Conservation (phyloP, 1,140 invertebrate genomes). For the Sipha flava region DNA sequence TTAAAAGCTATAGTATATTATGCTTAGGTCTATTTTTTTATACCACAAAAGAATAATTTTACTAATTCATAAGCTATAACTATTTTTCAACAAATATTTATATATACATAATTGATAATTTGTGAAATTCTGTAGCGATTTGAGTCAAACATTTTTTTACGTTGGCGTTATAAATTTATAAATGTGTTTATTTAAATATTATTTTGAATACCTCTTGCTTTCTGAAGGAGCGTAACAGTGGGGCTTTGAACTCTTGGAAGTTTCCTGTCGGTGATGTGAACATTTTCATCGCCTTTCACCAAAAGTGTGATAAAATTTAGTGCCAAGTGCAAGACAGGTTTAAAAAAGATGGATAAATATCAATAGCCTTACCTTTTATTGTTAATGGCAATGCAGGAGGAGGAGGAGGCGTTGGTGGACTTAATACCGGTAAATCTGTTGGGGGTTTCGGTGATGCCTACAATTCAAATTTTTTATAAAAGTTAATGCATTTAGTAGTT, state of each 20-base stretch:
- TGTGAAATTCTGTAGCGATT: too few species aligned
- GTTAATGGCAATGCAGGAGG: neutral
- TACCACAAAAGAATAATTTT: too few species aligned
- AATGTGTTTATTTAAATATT: too few species aligned
- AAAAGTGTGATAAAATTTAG: neutral
- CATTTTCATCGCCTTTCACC: slow-evolving; percentile 22
- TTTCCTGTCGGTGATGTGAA: slow-evolving; percentile 38
- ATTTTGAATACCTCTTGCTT: slow-evolving; percentile 64
- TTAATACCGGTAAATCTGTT: neutral
- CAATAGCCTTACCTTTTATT: neutral
- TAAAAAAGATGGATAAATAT: neutral
- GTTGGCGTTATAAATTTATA: too few species aligned
- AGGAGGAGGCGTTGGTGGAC: neutral
- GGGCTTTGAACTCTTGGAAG: slow-evolving; percentile 76
- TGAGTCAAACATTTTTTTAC: too few species aligned
- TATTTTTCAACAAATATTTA: too few species aligned
- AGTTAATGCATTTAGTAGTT: neutral
- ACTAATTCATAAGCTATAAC: too few species aligned
- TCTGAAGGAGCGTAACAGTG: slow-evolving; percentile 77
- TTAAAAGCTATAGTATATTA: too few species aligned
- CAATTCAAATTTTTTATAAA: neutral
- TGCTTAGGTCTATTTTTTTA: too few species aligned
- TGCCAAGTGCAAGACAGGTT: neutral
- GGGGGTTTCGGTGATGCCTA: neutral
- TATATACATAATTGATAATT: too few species aligned